Conservation (phyloP, 2,113 vertebrate species). For the Crotalus horridus region DNA sequence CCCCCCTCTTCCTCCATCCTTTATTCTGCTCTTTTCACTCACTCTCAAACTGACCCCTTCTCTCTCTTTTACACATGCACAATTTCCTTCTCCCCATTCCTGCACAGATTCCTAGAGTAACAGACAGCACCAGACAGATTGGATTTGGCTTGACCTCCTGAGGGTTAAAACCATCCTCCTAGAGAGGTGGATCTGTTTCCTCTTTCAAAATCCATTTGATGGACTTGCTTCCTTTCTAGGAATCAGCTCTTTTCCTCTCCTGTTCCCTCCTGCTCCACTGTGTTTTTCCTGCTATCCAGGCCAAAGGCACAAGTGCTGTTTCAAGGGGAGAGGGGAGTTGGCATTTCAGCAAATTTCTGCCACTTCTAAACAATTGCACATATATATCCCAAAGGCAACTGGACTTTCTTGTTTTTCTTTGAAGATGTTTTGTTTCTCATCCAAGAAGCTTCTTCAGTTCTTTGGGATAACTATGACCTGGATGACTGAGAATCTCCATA, state of each 20-base stretch:
- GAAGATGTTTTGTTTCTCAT: too few species aligned
- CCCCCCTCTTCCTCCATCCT: background rate
- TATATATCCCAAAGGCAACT: too few species aligned
- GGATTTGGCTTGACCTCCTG: background rate
- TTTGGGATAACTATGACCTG: too few species aligned
- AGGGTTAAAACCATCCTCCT: background rate
- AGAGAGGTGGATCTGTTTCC: background rate
- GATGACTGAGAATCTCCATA: too few species aligned
- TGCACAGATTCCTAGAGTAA: too few species aligned
- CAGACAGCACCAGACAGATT: background rate
- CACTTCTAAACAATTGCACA: too few species aligned
- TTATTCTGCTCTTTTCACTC: background rate
- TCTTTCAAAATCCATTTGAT: background rate
- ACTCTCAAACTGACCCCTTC: background rate
- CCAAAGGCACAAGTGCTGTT: background rate
- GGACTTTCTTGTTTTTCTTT: too few species aligned
- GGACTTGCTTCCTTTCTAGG: background rate
- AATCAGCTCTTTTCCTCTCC: background rate
- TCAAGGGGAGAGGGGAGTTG: too few species aligned
- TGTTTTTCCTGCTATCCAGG: background rate
- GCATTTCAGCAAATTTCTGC: too few species aligned
- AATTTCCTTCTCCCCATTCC: too few species aligned
- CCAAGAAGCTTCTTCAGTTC: too few species aligned
- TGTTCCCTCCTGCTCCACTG: background rate
- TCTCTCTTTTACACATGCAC: background rate